phyloP scores from a whole-genome alignment of 2,888 invertebrate genomes.

The Thereva unica region DNA sequence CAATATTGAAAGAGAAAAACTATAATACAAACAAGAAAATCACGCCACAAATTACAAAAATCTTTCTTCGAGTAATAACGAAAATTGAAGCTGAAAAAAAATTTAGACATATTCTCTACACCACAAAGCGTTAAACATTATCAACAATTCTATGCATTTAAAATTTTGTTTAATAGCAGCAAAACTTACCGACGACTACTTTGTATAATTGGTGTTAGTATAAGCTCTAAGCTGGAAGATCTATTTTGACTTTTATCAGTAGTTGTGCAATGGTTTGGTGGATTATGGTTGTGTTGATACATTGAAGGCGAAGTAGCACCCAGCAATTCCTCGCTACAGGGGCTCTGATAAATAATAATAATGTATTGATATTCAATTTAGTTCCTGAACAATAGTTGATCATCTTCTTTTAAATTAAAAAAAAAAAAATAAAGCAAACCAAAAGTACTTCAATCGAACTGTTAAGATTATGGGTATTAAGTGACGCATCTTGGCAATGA shows the following conservation, averaged over 20 bases:
- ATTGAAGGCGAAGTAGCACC: conserved; percentile 36
- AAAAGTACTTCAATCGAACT: too few species aligned
- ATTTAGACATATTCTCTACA: not conserved
- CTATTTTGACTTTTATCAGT: conserved; percentile 51
- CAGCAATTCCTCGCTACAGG: conserved; percentile 46
- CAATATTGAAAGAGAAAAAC: too few species aligned
- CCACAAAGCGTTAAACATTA: not conserved
- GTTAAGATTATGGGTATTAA: too few species aligned
- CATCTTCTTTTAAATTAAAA: too few species aligned
- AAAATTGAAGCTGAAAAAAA: too few species aligned
- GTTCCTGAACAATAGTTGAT: not conserved
- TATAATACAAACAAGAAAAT: too few species aligned
- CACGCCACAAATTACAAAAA: too few species aligned
- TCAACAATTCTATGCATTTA: not conserved
- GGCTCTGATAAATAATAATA: conserved; percentile 40
- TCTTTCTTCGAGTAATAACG: too few species aligned
- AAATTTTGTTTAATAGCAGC: conserved; percentile 1
- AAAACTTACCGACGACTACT: conserved; percentile 60
- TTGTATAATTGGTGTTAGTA: conserved; percentile 60
- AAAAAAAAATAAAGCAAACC: too few species aligned
- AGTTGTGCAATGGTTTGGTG: conserved; percentile 3
- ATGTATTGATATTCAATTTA: not conserved
- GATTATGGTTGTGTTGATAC: conserved; percentile 25
- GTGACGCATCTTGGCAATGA: too few species aligned
- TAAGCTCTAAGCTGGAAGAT: conserved; percentile 60